phyloP scores from a whole-genome alignment of 2,113 vertebrate species.

The Pitta sordida region DNA sequence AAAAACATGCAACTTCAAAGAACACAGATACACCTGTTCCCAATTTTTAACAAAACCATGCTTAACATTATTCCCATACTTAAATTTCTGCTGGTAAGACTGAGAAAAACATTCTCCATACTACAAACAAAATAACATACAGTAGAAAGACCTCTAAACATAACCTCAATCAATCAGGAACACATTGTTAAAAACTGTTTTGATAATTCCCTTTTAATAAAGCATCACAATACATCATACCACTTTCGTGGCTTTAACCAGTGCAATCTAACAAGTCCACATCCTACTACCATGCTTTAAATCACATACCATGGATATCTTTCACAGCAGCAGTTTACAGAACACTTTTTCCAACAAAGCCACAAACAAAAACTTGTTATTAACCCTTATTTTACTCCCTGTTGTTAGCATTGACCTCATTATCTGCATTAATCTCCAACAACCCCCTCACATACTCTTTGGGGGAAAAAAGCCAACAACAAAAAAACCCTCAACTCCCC shows the following conservation, averaged over 20 bases:
- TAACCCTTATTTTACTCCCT: conserved; percentile 1
- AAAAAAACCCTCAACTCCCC: background rate
- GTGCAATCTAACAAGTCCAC: background rate
- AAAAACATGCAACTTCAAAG: background rate
- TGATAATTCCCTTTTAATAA: background rate
- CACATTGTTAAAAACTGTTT: background rate
- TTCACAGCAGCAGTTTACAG: background rate
- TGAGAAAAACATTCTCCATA: background rate
- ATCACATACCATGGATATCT: background rate
- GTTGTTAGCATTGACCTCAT: background rate
- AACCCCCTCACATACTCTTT: background rate
- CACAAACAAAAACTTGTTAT: background rate
- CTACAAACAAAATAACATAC: background rate
- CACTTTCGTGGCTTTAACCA: conserved; percentile 13
- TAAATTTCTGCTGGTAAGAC: background rate
- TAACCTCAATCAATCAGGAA: background rate
- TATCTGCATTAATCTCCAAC: background rate
- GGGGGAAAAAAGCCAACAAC: background rate
- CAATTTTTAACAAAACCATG: background rate
- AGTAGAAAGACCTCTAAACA: background rate
- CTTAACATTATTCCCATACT: background rate
- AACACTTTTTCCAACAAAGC: conserved; percentile 10
- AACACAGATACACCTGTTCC: background rate
- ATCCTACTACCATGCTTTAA: conserved; percentile 3
- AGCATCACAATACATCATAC: background rate